These are phyloP conservation scores for Watsonalla cultraria DNA, from an alignment of 2,888 invertebrate species.

Conservation along the genomic window DNA sequence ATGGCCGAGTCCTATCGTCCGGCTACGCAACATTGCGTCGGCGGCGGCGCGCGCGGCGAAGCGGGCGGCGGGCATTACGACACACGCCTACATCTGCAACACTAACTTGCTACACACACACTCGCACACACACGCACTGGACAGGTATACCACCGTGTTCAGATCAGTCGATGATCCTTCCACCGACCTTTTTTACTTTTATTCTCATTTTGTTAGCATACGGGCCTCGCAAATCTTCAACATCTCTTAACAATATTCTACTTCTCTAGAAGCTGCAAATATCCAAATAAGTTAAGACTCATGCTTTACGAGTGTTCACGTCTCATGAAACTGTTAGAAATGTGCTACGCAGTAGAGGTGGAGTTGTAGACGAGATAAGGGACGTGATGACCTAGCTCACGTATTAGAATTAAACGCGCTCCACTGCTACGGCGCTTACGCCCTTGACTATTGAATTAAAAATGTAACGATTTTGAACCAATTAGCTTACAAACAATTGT, in stretches of 20 bases:
- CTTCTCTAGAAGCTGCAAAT: conserved; percentile 19
- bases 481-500: too few relatives aligned
- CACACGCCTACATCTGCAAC: conserved; percentile 55
- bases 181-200: conserved; percentile 28
- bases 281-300: conserved; percentile 14
- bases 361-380: neutral
- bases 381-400: conserved; percentile 6
- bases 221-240: conserved; percentile 8
- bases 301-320: neutral
- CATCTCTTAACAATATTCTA: conserved; percentile 14
- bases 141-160: conserved; percentile 52
- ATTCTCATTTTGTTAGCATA: conserved; percentile 19
- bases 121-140: conserved; percentile 22
- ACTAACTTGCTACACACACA: conserved; percentile 24
- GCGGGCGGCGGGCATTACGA: conserved; percentile 50
- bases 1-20: conserved; percentile 35
- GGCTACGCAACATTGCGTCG: conserved; percentile 59
- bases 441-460: neutral
- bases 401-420: conserved; percentile 46
- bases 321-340: neutral
- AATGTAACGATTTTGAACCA: too few relatives aligned
- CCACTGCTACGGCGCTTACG: conserved; percentile 1
- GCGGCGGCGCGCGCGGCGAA: conserved; percentile 30
- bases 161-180: conserved; percentile 44
- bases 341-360: neutral